Base-by-base conservation (phyloP, 2,113 vertebrate genomes). In the Rhynchomys soricoides region DNA sequence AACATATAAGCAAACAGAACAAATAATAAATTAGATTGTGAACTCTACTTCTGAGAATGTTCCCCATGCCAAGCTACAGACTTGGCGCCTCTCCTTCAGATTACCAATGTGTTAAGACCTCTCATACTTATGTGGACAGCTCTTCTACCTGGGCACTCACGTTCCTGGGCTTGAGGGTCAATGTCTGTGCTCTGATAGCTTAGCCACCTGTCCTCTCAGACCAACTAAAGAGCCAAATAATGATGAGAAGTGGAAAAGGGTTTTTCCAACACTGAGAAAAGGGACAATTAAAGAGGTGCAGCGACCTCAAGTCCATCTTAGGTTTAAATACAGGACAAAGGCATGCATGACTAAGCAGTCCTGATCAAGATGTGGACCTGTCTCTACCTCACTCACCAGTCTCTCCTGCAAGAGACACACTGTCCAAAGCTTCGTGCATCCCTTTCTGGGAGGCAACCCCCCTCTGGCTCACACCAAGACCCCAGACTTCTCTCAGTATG, bases 11-110 rank as follows among this genome's bases (percentile, higher is more conserved):
- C 22, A 75, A 75, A 7, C 26, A 48, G 43, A 48, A 48, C 24
- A 75, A 55, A 79, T 81, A 55, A 50, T 93, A 77, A 88, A 86
- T 82, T 78, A 79, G 48, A 52, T 77, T 74, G 31, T 15, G 50
- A 73, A 19, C 55, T 77, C 74, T 68, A 82, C 21, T 68, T 77
- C 90, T 73, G 86, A 50, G 31, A 62, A 78, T 73, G 52, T n/a
- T 31, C 93, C n/a, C 16, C 64, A 64, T n/a, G 22, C 8, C 0
- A 57, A 52, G 26, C 62, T 86, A 7, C 13, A 43, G 86, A 64
- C 3, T 45, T n/a, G 59, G 50, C 5, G 1, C 59, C 2, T 52
- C 37, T 31, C 43, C 48, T 79, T 73, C 48, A 21, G 55, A 21
- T 9, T 29, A 9, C 50, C 37, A 21, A 57, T 29, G 22, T 8